Percentiles rank a stretch among this genome's conserved stretches.
Conservation (phyloP, 2,888 invertebrate species). For the Spodoptera exigua region DNA sequence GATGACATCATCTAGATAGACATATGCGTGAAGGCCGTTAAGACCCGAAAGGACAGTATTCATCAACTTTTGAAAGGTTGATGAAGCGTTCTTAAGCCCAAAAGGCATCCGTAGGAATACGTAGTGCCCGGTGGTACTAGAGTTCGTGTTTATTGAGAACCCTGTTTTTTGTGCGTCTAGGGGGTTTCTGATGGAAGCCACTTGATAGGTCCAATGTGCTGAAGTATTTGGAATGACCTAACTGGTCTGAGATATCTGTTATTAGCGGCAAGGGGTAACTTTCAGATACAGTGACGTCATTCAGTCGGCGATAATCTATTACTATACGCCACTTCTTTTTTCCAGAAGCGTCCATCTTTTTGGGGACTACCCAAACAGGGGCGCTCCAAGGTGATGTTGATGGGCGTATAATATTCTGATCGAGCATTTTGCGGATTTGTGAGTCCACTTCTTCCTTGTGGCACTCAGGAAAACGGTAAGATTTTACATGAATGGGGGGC, state of each 20-base stretch:
- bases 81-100: too few species aligned
- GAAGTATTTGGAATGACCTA: constrained; percentile 23
- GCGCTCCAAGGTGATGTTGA: constrained; percentile 6
- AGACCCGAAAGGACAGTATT: too few species aligned
- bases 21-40: too few species aligned
- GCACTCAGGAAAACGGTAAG: constrained; percentile 47
- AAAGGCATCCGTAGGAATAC: too few species aligned
- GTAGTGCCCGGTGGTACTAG: too few species aligned
- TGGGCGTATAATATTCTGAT: constrained; percentile 40
- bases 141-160: background rate
- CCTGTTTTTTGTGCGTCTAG: background rate
- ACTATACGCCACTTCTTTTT: constrained; percentile 17
- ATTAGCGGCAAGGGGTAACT: background rate
- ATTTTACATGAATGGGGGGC: constrained; percentile 48
- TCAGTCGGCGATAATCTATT: background rate
- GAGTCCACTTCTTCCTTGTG: constrained; percentile 15
- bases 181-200: constrained; percentile 3
- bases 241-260: background rate
- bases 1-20: constrained; percentile 17
- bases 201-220: constrained; percentile 17
- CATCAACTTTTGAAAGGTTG: too few species aligned
- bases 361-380: constrained; percentile 45
- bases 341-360: constrained; percentile 47
- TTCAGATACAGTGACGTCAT: background rate
- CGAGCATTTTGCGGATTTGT: constrained; percentile 19